Evolutionary conservation across 2,888 invertebrate genomes (phyloP).

Genomic region (Idaea straminata): DNA sequence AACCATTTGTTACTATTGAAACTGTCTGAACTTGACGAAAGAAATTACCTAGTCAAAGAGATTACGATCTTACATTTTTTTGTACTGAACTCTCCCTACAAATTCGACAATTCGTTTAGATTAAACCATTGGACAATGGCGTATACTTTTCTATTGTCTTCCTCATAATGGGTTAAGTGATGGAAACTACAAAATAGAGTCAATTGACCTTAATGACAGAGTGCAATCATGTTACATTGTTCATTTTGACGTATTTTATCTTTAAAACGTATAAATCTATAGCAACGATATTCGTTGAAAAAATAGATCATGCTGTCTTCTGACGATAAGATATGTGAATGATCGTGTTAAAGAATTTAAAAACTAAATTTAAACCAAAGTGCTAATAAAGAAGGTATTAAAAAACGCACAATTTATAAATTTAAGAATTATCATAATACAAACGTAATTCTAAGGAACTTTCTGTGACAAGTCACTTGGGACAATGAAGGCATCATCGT

Average conservation of each 20-base stretch:
- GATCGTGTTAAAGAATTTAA: too few relatives aligned
- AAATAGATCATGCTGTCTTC: too few relatives aligned
- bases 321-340: too few relatives aligned
- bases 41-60: constrained; percentile 4
- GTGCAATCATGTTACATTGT: constrained; percentile 7
- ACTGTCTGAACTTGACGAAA: constrained; percentile 1
- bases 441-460: background rate
- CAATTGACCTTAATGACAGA: constrained; percentile 25
- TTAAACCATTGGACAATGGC: constrained; percentile 18
- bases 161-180: constrained; percentile 33
- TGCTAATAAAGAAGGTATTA: too few relatives aligned
- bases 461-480: background rate
- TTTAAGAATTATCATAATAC: too few relatives aligned
- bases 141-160: constrained; percentile 26
- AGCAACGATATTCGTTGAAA: too few relatives aligned
- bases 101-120: constrained; percentile 18
- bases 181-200: constrained; percentile 29
- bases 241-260: background rate
- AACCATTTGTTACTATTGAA: constrained; percentile 2
- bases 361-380: too few relatives aligned
- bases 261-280: background rate
- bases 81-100: constrained; percentile 15
- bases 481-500: constrained; percentile 8
- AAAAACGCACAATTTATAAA: background rate
- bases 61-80: constrained; percentile 18